A percentile compares a stretch with the other conserved stretches of the same genome.
phyloP scores from a whole-genome alignment of 2,797 vertebrate species.

The Neosilurus hyrtlii region DNA sequence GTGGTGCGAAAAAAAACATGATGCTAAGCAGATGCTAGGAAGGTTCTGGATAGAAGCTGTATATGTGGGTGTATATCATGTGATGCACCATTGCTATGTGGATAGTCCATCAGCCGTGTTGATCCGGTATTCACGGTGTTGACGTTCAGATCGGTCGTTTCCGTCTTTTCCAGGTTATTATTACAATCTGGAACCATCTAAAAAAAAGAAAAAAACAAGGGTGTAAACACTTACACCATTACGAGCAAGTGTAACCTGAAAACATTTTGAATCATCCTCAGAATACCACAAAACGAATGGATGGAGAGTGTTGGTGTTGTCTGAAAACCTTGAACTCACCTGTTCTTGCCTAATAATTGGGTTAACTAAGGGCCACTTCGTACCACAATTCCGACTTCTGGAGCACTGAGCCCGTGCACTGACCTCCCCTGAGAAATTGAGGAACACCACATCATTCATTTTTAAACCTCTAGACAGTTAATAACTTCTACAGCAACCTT shows the following conservation, averaged over 20 bases:
- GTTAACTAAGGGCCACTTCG: not conserved
- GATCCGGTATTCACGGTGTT: not conserved
- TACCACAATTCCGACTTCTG: not conserved
- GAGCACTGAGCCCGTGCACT: not conserved
- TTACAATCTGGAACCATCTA: constrained; percentile 32
- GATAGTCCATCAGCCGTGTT: not conserved
- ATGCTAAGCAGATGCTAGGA: not conserved
- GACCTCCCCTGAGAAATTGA: not conserved
- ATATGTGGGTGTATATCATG: not conserved
- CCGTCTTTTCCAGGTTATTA: constrained; percentile 30
- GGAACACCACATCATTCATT: not conserved
- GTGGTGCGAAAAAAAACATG: not conserved
- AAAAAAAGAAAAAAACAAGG: not conserved
- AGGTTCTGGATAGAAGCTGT: not conserved
- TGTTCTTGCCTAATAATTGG: not conserved
- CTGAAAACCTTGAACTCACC: not conserved
- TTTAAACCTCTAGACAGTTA: not conserved
- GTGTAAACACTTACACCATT: not conserved
- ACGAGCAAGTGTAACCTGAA: not conserved
- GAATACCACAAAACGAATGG: not conserved
- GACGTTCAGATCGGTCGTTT: not conserved
- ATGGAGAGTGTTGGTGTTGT: not conserved
- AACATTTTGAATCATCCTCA: not conserved
- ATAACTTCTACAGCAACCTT: not conserved
- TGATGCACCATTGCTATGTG: constrained; percentile 27